These are phyloP conservation scores for Plodia interpunctella DNA, from an alignment of 1,140 invertebrate species.

Conservation along the genomic window DNA sequence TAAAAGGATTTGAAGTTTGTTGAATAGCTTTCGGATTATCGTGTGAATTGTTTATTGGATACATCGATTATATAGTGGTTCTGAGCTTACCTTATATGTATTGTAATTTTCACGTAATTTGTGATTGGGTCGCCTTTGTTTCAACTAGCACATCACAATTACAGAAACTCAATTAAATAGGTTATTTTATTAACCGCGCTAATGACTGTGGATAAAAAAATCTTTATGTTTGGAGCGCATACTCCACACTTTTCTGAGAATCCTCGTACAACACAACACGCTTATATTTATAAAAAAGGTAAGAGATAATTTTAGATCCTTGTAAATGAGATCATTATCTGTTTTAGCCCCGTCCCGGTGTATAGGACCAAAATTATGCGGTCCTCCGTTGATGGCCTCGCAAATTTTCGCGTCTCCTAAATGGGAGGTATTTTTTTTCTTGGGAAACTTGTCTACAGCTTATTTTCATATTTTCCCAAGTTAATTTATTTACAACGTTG, in stretches of 20 bases:
- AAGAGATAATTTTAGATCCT: slow-evolving; percentile 11
- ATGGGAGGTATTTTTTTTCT: slow-evolving; percentile 10
- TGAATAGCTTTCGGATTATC: no score
- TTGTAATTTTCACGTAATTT: no score
- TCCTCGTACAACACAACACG: slow-evolving; percentile 6
- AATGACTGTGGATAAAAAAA: background rate
- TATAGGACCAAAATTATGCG: slow-evolving; percentile 13
- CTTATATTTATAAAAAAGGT: slow-evolving; percentile 10
- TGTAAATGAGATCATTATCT: slow-evolving; percentile 15
- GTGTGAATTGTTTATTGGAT: no score
- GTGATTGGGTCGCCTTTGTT: no score
- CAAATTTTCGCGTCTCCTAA: slow-evolving; percentile 9
- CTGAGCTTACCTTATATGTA: no score
- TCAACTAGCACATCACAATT: no score
- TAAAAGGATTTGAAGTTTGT: background rate
- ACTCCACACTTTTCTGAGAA: no score
- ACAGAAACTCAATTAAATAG: no score
- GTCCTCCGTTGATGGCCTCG: slow-evolving; percentile 6
- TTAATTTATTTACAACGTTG: slow-evolving; percentile 4
- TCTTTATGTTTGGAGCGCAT: background rate
- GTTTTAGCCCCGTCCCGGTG: background rate
- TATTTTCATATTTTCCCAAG: slow-evolving; percentile 4
- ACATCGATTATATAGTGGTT: no score
- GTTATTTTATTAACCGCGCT: background rate
- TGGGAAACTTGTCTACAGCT: slow-evolving; percentile 8